Evolutionary conservation across 2,888 invertebrate genomes (phyloP).

Genomic region (Ptilodon capucinus): DNA sequence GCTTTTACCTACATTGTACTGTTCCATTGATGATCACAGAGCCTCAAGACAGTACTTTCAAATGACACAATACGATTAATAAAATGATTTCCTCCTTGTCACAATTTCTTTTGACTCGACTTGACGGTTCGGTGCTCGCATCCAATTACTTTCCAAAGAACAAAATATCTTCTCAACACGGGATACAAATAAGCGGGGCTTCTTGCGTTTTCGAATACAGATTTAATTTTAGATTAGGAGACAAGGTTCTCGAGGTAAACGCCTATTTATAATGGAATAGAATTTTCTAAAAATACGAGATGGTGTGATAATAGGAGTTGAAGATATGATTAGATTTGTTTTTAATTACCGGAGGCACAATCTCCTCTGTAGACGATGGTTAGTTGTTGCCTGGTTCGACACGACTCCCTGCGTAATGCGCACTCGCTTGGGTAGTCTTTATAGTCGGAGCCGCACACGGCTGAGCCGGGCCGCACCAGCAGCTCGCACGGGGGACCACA

Average conservation of each 20-base stretch:
- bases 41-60: neutral
- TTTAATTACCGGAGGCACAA: conserved; percentile 88
- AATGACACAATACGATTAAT: conserved; percentile 37
- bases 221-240: conserved; percentile 71
- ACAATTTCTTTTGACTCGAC: conserved; percentile 54
- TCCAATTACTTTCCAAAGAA: conserved; percentile 65
- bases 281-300: neutral
- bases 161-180: conserved; percentile 59
- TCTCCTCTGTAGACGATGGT: conserved; percentile 91
- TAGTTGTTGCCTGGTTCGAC: conserved; percentile 87
- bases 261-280: neutral
- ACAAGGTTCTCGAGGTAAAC: conserved; percentile 33
- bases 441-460: conserved; percentile 90
- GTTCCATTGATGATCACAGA: neutral
- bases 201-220: conserved; percentile 60
- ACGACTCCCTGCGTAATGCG: conserved; percentile 89
- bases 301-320: neutral
- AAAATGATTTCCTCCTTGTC: conserved; percentile 59
- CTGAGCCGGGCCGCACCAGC: conserved; percentile 85
- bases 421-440: conserved; percentile 93
- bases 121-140: conserved; percentile 55
- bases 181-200: conserved; percentile 51
- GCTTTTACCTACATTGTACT: neutral
- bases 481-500: conserved; percentile 91
- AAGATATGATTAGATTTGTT: neutral